Conservation (phyloP, 2,888 invertebrate genomes). For the Ornithoptera priamus region DNA sequence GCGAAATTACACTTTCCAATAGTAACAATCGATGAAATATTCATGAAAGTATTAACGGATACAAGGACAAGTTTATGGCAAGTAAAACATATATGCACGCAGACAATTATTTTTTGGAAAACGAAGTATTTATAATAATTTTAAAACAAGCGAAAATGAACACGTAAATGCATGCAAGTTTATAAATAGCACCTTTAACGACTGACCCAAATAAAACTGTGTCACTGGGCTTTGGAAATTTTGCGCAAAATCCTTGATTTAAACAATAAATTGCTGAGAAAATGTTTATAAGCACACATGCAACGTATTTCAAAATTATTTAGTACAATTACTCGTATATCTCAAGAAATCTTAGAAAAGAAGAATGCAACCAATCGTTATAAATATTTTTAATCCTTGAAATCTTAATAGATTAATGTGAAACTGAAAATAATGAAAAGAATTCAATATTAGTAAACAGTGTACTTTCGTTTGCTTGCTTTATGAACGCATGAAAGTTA, state of each 20-base stretch:
- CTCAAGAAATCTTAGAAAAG: background rate
- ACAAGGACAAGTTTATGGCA: background rate
- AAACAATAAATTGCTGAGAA: background rate
- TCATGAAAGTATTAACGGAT: background rate
- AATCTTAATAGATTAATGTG: too few relatives aligned
- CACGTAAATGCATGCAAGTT: background rate
- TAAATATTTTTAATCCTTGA: background rate
- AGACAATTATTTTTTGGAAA: background rate
- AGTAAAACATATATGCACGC: background rate
- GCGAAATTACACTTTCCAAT: background rate
- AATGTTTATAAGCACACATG: background rate
- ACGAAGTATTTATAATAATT: background rate
- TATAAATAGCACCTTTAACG: constrained; percentile 4
- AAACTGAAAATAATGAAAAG: too few relatives aligned
- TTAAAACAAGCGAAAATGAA: background rate
- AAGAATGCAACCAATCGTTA: background rate
- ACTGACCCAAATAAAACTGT: constrained; percentile 23
- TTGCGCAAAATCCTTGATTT: constrained; percentile 9
- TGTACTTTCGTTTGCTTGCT: too few relatives aligned
- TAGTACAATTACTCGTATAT: background rate
- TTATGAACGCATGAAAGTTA: too few relatives aligned
- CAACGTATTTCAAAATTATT: background rate
- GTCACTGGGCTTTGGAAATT: constrained; percentile 12
- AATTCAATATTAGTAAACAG: too few relatives aligned
- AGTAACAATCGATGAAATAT: background rate